Conservation (phyloP, 35 echinoderm and acorn worm species). For the Eucidaris tribuloides region DNA sequence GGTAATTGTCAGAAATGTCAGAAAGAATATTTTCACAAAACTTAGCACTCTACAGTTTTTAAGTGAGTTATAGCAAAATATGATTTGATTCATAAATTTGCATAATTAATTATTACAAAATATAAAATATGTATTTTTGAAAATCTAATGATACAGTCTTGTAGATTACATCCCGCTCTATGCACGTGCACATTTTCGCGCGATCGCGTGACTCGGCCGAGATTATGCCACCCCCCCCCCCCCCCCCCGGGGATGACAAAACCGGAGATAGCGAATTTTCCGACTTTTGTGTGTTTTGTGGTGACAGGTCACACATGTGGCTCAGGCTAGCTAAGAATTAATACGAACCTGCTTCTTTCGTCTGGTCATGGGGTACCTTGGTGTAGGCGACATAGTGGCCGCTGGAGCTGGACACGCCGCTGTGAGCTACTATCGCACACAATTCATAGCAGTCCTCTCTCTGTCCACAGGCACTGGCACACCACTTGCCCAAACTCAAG, state of each 20-base stretch:
- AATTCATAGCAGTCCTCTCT: conserved; percentile 47
- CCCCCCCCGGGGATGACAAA: not conserved
- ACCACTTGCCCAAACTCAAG: conserved; percentile 75
- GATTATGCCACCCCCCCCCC: not conserved
- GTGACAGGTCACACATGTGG: too few relatives aligned
- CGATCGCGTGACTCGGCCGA: not conserved
- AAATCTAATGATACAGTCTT: not conserved
- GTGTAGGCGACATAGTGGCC: conserved; percentile 93
- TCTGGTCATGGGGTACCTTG: conserved; percentile 57
- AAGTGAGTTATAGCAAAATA: too few relatives aligned
- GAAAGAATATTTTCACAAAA: too few relatives aligned
- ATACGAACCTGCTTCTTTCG: too few relatives aligned
- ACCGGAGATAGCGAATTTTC: too few relatives aligned
- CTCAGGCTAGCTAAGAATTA: too few relatives aligned
- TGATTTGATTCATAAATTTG: too few relatives aligned
- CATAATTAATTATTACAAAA: too few relatives aligned
- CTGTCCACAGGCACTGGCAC: conserved; percentile 65
- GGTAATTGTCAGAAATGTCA: too few relatives aligned
- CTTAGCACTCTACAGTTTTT: not conserved
- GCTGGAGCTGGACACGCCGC: conserved; percentile 86
- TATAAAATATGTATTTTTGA: too few relatives aligned
- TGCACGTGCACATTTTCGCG: not conserved
- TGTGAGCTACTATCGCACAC: conserved; percentile 84
- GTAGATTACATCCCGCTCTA: too few relatives aligned
- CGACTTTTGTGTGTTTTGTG: too few relatives aligned